These are phyloP conservation scores for Melanostigma gelatinosum DNA, from an alignment of 2,113 vertebrate genomes.

Conservation along the genomic window DNA sequence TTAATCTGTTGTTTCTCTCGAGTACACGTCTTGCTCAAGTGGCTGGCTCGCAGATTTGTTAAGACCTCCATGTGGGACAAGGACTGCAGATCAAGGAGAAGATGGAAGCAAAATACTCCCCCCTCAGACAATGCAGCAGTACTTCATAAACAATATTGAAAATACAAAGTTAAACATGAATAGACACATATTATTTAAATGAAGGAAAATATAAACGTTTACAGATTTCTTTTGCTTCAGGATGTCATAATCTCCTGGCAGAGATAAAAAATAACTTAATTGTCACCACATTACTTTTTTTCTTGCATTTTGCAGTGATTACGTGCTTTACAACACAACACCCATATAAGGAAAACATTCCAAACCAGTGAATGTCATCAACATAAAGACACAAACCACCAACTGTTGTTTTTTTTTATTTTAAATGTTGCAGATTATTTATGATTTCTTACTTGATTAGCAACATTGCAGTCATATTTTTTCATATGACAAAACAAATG, in stretches of 20 bases:
- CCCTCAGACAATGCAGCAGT: background rate
- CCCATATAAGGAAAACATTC: background rate
- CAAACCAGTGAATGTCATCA: background rate
- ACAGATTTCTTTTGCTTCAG: constrained; percentile 28
- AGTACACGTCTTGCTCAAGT: constrained; percentile 30
- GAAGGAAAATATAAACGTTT: constrained; percentile 18
- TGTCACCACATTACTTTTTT: too few species aligned
- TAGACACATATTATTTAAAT: constrained; percentile 40
- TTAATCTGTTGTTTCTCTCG: constrained; percentile 62
- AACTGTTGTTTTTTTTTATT: background rate
- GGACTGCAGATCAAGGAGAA: constrained; percentile 40
- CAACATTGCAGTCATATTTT: background rate
- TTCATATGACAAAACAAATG: constrained; percentile 22
- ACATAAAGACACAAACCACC: background rate
- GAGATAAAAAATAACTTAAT: too few species aligned
- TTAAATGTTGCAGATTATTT: constrained; percentile 29
- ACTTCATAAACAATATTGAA: background rate
- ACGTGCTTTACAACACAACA: background rate
- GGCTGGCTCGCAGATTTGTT: constrained; percentile 23
- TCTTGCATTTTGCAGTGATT: too few species aligned
- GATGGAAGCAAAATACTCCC: constrained; percentile 18
- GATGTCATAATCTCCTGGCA: constrained; percentile 9
- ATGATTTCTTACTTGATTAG: background rate
- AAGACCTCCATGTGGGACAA: constrained; percentile 2
- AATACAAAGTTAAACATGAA: background rate